Evolutionary conservation across 1,140 invertebrate species (phyloP).

Genomic region (Linepithema humile): DNA sequence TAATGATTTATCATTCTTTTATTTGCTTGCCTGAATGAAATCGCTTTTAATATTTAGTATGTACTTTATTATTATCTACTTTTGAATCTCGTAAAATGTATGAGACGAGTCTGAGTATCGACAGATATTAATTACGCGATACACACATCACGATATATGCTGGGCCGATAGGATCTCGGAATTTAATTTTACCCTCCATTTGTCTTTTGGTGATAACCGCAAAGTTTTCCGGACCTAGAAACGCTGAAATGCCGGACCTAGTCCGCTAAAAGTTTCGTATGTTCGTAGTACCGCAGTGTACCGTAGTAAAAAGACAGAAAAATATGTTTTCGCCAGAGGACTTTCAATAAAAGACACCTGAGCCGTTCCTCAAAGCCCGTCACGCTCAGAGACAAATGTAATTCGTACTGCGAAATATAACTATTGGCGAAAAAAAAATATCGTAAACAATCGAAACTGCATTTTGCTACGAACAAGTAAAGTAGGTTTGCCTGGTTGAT

Average conservation of each 20-base stretch:
- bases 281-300: neutral
- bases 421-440: conserved; percentile 12
- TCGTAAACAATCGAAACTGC: conserved; percentile 25
- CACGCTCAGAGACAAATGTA: conserved; percentile 33
- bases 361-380: neutral
- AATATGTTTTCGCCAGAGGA: conserved; percentile 65
- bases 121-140: conserved; percentile 20
- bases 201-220: conserved; percentile 28
- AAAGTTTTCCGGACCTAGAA: conserved; percentile 21
- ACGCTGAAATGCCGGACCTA: neutral
- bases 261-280: conserved; percentile 15
- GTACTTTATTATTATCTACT: neutral
- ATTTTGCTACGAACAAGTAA: neutral
- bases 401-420: conserved; percentile 16
- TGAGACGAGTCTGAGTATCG: neutral
- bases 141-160: neutral
- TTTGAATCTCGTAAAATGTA: neutral
- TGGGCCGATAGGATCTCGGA: neutral
- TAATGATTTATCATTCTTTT: neutral
- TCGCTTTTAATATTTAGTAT: too few species aligned
- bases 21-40: neutral
- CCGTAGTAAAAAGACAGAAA: conserved; percentile 39
- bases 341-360: conserved; percentile 63
- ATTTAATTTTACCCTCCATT: conserved; percentile 46
- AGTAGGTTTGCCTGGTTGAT: neutral